Evolutionary conservation across 2,797 vertebrate genomes (phyloP).

Genomic region (Myotis myotis): DNA sequence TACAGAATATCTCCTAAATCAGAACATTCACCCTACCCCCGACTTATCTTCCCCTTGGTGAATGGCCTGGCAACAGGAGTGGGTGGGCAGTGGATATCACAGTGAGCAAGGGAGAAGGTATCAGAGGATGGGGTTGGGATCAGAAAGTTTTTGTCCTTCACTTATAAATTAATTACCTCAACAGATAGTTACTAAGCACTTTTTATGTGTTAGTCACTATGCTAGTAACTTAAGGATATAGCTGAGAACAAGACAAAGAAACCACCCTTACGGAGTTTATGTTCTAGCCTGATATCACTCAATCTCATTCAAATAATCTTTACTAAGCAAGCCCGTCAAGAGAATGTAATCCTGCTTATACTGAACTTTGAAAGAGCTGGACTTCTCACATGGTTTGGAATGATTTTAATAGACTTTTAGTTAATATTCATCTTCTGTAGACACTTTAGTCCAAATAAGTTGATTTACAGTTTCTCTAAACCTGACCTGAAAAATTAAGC

Average conservation of each 20-base stretch:
- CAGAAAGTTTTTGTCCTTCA: not conserved
- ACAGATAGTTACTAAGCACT: not conserved
- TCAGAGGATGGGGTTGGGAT: not conserved
- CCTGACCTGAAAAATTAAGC: not conserved
- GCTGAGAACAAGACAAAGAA: not conserved
- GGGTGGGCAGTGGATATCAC: not conserved
- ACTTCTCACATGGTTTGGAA: not conserved
- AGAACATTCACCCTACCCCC: rapidly evolving
- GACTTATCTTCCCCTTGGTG: not conserved
- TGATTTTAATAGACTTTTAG: not conserved
- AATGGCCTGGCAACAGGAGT: not conserved
- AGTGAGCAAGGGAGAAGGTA: not conserved
- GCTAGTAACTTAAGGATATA: not conserved
- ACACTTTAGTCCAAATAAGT: constrained; percentile 14
- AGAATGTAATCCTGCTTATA: not conserved
- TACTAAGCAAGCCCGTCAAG: not conserved
- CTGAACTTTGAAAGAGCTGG: not conserved
- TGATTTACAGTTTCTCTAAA: constrained; percentile 35
- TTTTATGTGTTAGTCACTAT: not conserved
- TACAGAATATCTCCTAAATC: not conserved
- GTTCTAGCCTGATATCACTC: not conserved
- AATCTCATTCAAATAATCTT: constrained; percentile 1
- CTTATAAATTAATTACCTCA: not conserved
- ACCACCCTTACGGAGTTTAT: not conserved
- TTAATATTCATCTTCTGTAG: not conserved